Evolutionary conservation across 1,140 invertebrate genomes (phyloP).

Genomic region (Lepeophtheirus salmonis): DNA sequence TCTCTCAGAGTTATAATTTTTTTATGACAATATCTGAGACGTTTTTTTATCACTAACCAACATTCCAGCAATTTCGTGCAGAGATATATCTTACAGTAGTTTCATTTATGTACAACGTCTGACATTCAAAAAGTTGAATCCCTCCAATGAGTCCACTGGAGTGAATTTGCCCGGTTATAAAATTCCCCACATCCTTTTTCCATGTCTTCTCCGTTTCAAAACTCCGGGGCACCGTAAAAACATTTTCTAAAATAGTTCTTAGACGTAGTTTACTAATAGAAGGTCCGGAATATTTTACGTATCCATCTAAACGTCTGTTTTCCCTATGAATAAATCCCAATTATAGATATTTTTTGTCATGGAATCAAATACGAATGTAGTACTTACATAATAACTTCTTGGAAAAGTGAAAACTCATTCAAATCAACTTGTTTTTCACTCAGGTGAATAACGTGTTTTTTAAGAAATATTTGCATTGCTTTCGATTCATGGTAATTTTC

Average conservation of each 20-base stretch:
- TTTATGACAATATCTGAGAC: no score
- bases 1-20: no score
- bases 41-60: no score
- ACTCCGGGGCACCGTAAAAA: not conserved
- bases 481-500: no score
- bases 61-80: conserved; percentile 26
- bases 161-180: not conserved
- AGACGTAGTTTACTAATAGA: not conserved
- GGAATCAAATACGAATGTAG: not conserved
- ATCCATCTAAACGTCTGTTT: not conserved
- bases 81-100: conserved; percentile 28
- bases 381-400: not conserved
- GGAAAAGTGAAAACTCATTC: not conserved
- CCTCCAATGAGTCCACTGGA: not conserved
- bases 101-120: conserved; percentile 21
- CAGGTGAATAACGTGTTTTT: no score
- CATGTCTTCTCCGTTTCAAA: not conserved
- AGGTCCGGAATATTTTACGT: not conserved
- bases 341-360: no score
- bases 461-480: no score
- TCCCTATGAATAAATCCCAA: not conserved
- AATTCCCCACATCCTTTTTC: not conserved
- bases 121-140: not conserved
- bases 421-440: not conserved
- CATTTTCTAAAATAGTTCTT: not conserved